A percentile compares a stretch with the other conserved stretches of the same genome.
These are phyloP conservation scores for Scophthalmus maximus DNA, from an alignment of 2,113 vertebrate species.

Conservation along the genomic window DNA sequence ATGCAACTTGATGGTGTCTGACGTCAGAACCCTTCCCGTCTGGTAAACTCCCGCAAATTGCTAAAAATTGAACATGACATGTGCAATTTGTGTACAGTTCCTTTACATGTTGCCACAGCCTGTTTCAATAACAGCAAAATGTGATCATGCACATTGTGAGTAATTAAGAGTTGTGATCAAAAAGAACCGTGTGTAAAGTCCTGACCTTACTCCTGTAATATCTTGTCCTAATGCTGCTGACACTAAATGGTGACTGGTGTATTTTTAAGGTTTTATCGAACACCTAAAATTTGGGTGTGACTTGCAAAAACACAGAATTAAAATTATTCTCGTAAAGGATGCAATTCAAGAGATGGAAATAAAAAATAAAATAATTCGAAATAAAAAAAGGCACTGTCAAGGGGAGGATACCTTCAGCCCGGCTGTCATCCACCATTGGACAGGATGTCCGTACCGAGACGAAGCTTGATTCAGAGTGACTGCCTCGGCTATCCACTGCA, in stretches of 20 bases:
- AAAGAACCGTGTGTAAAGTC: no score
- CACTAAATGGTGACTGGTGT: no score
- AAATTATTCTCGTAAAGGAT: background rate
- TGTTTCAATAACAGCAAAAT: background rate
- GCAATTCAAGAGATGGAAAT: background rate
- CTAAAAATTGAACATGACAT: background rate
- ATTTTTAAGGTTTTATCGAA: no score
- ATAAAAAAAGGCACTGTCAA: background rate
- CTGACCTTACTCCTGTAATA: no score
- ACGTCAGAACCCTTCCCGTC: no score
- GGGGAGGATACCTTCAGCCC: conserved; percentile 91
- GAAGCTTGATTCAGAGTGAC: conserved; percentile 91
- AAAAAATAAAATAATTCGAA: background rate
- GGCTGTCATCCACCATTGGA: conserved; percentile 94
- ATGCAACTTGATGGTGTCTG: background rate
- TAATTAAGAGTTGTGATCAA: no score
- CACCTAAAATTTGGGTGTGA: no score
- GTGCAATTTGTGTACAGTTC: background rate
- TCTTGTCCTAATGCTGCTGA: no score
- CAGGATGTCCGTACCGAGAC: conserved; percentile 95
- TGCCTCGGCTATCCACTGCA: conserved; percentile 93
- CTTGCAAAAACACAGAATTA: no score
- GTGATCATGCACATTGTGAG: background rate
- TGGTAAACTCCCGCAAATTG: background rate
- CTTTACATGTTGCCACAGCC: background rate